phyloP scores from a whole-genome alignment of 2,888 invertebrate species.

The Clitarchus hookeri region DNA sequence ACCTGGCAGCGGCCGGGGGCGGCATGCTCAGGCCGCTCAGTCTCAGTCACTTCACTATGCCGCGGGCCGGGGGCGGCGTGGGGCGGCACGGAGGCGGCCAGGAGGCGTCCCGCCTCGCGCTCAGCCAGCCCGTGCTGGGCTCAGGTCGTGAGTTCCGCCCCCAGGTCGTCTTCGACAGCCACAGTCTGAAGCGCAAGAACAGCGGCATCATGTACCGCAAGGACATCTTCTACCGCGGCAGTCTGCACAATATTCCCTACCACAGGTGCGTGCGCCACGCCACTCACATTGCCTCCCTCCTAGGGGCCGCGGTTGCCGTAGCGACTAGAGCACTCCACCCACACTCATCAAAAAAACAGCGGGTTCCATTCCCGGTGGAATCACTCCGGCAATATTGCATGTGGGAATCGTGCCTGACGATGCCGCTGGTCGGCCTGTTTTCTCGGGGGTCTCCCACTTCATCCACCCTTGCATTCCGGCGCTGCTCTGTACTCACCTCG shows the following conservation, averaged over 20 bases:
- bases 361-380: too few species aligned
- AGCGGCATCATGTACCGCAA: constrained; percentile 83
- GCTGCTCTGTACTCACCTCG: too few species aligned
- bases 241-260: constrained; percentile 59
- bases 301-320: too few species aligned
- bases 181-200: constrained; percentile 50
- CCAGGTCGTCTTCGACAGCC: constrained; percentile 32
- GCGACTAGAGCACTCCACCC: too few species aligned
- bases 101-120: constrained; percentile 60
- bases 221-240: constrained; percentile 89
- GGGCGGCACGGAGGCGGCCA: neutral
- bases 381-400: too few species aligned
- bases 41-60: constrained; percentile 58
- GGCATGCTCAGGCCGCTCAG: constrained; percentile 61
- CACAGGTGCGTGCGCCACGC: constrained; percentile 43
- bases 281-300: too few species aligned
- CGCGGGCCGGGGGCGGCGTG: constrained; percentile 50
- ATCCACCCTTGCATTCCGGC: too few species aligned
- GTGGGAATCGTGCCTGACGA: too few species aligned
- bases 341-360: too few species aligned
- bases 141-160: constrained; percentile 46
- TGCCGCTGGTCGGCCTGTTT: too few species aligned
- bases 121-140: constrained; percentile 72
- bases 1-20: constrained; percentile 11
- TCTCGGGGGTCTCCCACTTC: too few species aligned